Evolutionary conservation across 2,113 vertebrate species (phyloP), one percentile per base, ranked within the genome.

Genomic region (Caretta caretta): DNA sequence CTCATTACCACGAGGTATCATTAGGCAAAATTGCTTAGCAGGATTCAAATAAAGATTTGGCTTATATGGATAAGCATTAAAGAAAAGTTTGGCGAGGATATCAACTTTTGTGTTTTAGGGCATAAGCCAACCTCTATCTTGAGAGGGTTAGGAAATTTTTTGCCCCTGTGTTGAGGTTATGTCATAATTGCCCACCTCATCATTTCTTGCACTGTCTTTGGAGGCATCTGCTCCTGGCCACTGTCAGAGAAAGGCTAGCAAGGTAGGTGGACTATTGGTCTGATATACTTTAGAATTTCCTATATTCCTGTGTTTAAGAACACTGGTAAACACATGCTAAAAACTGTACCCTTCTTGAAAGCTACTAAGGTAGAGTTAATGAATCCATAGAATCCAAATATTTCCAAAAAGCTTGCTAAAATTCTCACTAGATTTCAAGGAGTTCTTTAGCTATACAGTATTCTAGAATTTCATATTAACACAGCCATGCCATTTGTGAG

Each of bases 221-320:
- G 84, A 50, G 46, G 14, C 72, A 89, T 51, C 51, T 0, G 0
- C 0, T 50, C 56, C 53, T 89, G 84, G 51, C 10, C 0, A 0
- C 35, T 24, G 72, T 76, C 72, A 42, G 57, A 48, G 22, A 38
- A 2, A 69, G 25, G 35, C 57, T 86, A 80, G 59, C 59, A 0
- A 0, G 48, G 16, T 4, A 10, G 1, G 3, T 0, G 0, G 16
- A 17, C 27, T 50, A 56, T 20, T 2, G 1, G 5, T 0, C 0
- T 48, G 25, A 86, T 69, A 42, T 78, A 46, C 46, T 49, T 19
- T 59, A 75, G 13, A 57, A 46, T 14, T 5, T 48, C 79, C 53
- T 79, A 2, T 6, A 48, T 75, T 72, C 51, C 78, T 1, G 0
- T n/a, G 31, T 59, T 91, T 69, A 69, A 84, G 35, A n/a, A 31